These are phyloP conservation scores for Paedocypris micromegethes DNA, from an alignment of 2,797 vertebrate genomes.

Conservation along the genomic window DNA sequence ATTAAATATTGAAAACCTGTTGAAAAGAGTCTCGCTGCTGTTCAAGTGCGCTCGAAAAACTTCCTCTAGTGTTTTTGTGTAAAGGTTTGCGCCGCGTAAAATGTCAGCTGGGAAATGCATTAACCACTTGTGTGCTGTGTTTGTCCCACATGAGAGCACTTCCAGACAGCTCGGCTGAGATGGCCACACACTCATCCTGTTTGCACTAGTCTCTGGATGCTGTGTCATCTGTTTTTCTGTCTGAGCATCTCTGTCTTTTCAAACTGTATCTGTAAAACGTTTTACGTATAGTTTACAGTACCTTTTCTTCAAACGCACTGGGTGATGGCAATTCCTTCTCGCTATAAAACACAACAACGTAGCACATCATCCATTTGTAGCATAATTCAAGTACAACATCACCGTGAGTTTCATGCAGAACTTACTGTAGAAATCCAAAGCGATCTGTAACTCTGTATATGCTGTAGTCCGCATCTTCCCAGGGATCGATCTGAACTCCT, in stretches of 20 bases:
- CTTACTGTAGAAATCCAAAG: constrained; percentile 90
- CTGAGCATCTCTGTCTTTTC: neutral
- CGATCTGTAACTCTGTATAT: constrained; percentile 86
- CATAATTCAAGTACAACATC: neutral
- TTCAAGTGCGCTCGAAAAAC: neutral
- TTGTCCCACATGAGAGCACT: constrained; percentile 31
- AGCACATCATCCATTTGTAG: too few relatives aligned
- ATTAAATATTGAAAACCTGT: too few relatives aligned
- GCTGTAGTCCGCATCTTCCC: constrained; percentile 84
- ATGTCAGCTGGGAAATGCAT: constrained; percentile 28
- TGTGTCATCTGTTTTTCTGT: neutral
- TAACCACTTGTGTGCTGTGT: constrained; percentile 15
- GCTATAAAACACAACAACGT: constrained; percentile 56
- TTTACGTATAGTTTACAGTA: constrained; percentile 44
- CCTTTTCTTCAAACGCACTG: constrained; percentile 80
- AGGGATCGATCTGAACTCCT: constrained; percentile 77
- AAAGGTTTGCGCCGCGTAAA: neutral
- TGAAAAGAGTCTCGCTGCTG: too few relatives aligned
- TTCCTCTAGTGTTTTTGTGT: neutral
- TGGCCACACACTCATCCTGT: constrained; percentile 6
- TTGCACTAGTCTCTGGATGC: neutral
- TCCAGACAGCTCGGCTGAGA: constrained; percentile 35
- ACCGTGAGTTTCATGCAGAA: constrained; percentile 31
- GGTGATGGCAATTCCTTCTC: constrained; percentile 79
- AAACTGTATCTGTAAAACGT: neutral